These are phyloP conservation scores for Dicycla oo DNA, from an alignment of 2,888 invertebrate species.

Conservation along the genomic window DNA sequence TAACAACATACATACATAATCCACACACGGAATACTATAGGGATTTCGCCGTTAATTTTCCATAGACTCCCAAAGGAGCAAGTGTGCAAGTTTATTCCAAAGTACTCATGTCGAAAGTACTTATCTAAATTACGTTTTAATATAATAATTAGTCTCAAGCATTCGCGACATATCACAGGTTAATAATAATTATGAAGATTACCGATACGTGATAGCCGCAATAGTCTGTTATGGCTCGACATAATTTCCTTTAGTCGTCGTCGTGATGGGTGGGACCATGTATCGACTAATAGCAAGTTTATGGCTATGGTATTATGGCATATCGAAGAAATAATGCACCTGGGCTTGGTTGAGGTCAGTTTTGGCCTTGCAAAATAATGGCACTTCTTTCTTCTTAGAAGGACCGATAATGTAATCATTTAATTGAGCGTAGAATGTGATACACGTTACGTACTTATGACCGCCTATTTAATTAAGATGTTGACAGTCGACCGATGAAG, in stretches of 20 bases:
- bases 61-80: slow-evolving; percentile 26
- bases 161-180: slow-evolving; percentile 29
- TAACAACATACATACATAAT: not conserved
- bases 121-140: slow-evolving; percentile 43
- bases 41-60: slow-evolving; percentile 24
- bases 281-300: slow-evolving; percentile 7
- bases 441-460: slow-evolving; percentile 18
- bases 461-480: slow-evolving; percentile 18
- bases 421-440: slow-evolving; percentile 29
- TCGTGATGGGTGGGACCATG: slow-evolving; percentile 15
- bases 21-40: not conserved
- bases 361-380: not conserved
- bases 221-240: not conserved
- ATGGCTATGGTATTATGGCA: not conserved
- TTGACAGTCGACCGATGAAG: slow-evolving; percentile 22
- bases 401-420: not conserved
- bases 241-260: slow-evolving; percentile 4
- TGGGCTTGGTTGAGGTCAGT: not conserved
- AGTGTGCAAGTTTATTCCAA: slow-evolving; percentile 24
- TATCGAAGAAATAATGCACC: slow-evolving; percentile 1
- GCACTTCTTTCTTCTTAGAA: slow-evolving; percentile 5
- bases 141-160: slow-evolving; percentile 51
- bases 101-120: slow-evolving; percentile 15
- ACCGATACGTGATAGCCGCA: slow-evolving; percentile 16
- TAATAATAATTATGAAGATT: slow-evolving; percentile 49